A percentile compares a stretch with the other conserved stretches of the same genome.
These are phyloP conservation scores for Brachylomia viminalis DNA, from an alignment of 2,888 invertebrate species.

Conservation along the genomic window DNA sequence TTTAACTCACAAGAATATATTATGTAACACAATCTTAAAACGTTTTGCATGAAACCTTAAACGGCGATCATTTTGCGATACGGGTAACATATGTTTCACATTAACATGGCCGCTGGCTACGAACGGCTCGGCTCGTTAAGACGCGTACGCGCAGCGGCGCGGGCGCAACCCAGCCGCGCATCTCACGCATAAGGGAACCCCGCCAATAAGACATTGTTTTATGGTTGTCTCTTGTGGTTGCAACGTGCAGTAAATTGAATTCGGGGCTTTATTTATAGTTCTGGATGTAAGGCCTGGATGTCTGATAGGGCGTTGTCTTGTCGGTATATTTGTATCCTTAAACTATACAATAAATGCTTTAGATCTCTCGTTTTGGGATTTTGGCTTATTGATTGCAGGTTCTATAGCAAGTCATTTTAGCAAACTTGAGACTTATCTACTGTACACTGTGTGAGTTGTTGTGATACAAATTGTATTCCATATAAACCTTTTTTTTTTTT, in stretches of 20 bases:
- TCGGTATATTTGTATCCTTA: background rate
- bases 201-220: slow-evolving; percentile 46
- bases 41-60: slow-evolving; percentile 42
- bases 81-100: slow-evolving; percentile 56
- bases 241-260: slow-evolving; percentile 24
- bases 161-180: slow-evolving; percentile 38
- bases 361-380: background rate
- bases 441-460: no score
- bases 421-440: no score
- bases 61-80: slow-evolving; percentile 53
- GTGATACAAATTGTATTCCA: no score
- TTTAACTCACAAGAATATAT: no score
- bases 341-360: background rate
- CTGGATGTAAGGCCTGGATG: no score
- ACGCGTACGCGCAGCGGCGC: slow-evolving; percentile 36
- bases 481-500: no score
- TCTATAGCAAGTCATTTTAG: background rate
- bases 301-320: no score
- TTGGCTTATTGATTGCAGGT: background rate
- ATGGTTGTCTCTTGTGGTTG: slow-evolving; percentile 42
- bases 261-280: slow-evolving; percentile 15
- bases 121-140: slow-evolving; percentile 36
- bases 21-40: slow-evolving; percentile 36
- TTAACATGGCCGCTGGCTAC: slow-evolving; percentile 41
- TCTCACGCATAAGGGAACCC: slow-evolving; percentile 33